These are phyloP conservation scores for Hesperophylax magnus DNA, from an alignment of 1,140 invertebrate species.

Conservation along the genomic window DNA sequence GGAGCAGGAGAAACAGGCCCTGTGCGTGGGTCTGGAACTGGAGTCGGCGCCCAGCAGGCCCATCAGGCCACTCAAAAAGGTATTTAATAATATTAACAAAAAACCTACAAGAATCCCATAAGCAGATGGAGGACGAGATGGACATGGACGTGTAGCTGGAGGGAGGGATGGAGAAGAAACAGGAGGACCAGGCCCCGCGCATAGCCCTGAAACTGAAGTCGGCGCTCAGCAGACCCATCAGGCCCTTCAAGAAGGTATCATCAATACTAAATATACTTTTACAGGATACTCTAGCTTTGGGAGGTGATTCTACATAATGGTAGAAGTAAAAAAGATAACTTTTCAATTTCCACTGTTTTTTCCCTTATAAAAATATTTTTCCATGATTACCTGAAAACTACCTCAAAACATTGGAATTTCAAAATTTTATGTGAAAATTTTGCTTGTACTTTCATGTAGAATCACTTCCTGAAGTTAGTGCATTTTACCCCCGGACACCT, in stretches of 20 bases:
- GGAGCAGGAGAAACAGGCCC: slow-evolving; percentile 80
- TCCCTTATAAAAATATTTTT: no score
- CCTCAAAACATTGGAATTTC: no score
- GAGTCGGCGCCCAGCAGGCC: slow-evolving; percentile 59
- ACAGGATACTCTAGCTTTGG: no score
- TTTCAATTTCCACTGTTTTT: no score
- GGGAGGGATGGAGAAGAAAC: slow-evolving; percentile 82
- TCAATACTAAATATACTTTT: background rate
- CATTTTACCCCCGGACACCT: no score
- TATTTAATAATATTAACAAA: no score
- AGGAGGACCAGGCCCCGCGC: slow-evolving; percentile 80
- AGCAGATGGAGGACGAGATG: slow-evolving; percentile 93
- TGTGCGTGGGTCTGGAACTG: slow-evolving; percentile 71
- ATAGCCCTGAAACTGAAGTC: slow-evolving; percentile 67
- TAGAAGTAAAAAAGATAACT: no score
- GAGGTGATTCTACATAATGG: no score
- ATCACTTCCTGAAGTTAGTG: no score
- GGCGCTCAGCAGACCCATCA: slow-evolving; percentile 54
- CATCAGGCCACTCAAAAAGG: slow-evolving; percentile 56
- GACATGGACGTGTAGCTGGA: slow-evolving; percentile 93
- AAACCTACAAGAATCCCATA: slow-evolving; percentile 98
- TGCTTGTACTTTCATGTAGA: no score
- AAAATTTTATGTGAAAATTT: no score
- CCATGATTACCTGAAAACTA: no score
- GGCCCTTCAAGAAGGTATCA: slow-evolving; percentile 43